Evolutionary conservation across 2,888 invertebrate species (phyloP), one percentile per base, ranked within the genome.

Genomic region (Sylvicola cinctus): DNA sequence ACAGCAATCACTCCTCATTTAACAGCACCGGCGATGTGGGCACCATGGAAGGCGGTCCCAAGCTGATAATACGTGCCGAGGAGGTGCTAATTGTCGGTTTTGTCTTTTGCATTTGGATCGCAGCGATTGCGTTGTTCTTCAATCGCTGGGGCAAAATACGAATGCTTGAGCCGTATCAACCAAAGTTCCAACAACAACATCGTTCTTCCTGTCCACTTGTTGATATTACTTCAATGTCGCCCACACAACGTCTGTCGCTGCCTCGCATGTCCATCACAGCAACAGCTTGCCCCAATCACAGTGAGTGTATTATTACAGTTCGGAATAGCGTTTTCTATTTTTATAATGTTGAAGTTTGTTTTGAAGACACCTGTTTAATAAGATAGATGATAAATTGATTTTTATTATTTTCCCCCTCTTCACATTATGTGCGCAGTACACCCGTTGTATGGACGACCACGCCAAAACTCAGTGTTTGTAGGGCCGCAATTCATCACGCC

Each of bases 121-220:
- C 78, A 0, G 85, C 87, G 40, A 85, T 87, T 40, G 78, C 81
- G 3, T 65, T 87, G 30, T 88, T 88, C 64, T 84, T 88, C 67
- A 87, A 88, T 61, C 77, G 87, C 41, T 88, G 87, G 87, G 87
- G 87, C 50, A 87, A 88, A 66, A 88, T 88, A 52, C 73, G 85
- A 41, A 85, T 84, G 83, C 58, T 85, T 56, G 84, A 85, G 52
- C 85, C 85, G 1, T 85, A 85, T 55, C 84, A 85, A 50, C 85
- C 85, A 2, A 84, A 85, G 58, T 87, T 85, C 51, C 80, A 81
- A 49, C 80, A 81, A 46, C 76, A 78, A 44, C 83, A 83, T 57
- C 66, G 84, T 44, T 70, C 74, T 45, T 78, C 77, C 46, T 80
- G 79, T 51, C 76, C 69, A 1, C 60, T 78, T 41, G 69, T 64